phyloP scores from a whole-genome alignment of 2,888 invertebrate genomes.

The Lepeophtheirus nordmannii region DNA sequence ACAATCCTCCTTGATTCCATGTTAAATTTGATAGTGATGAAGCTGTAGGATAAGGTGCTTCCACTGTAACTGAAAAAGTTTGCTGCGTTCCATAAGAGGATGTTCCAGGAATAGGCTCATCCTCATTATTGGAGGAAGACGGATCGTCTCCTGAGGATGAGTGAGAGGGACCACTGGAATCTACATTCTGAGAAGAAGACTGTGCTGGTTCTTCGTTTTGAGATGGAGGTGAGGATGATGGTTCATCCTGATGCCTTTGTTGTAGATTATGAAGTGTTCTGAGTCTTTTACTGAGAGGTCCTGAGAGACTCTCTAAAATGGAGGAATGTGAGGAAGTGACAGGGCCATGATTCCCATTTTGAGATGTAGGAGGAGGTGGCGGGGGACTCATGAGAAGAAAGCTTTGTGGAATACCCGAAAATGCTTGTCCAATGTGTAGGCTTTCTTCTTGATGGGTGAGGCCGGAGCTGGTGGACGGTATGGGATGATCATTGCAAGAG shows the following conservation, averaged over 20 bases:
- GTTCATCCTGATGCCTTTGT: neutral
- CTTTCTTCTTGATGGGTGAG: neutral
- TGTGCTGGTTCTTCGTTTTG: neutral
- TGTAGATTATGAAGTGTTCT: slow-evolving; percentile 16
- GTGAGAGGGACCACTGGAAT: neutral
- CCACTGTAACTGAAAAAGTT: slow-evolving; percentile 10
- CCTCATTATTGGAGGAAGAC: slow-evolving; percentile 1
- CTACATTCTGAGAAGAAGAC: neutral
- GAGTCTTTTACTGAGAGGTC: slow-evolving; percentile 19
- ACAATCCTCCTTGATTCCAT: slow-evolving; percentile 30
- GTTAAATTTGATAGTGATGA: neutral
- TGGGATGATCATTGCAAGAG: neutral
- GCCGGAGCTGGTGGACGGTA: slow-evolving; percentile 1
- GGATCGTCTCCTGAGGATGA: neutral
- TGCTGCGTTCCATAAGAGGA: slow-evolving; percentile 2
- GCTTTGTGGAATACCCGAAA: slow-evolving; percentile 13
- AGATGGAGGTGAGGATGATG: neutral
- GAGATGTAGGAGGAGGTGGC: neutral
- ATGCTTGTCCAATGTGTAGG: slow-evolving; percentile 3
- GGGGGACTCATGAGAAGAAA: neutral
- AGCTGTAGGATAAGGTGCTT: neutral
- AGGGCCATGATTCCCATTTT: neutral
- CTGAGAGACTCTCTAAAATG: slow-evolving; percentile 18
- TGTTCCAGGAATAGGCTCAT: neutral
- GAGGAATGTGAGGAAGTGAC: slow-evolving; percentile 14